These are phyloP conservation scores for Philhelius pedissequus DNA, from an alignment of 2,888 invertebrate species.

Conservation along the genomic window DNA sequence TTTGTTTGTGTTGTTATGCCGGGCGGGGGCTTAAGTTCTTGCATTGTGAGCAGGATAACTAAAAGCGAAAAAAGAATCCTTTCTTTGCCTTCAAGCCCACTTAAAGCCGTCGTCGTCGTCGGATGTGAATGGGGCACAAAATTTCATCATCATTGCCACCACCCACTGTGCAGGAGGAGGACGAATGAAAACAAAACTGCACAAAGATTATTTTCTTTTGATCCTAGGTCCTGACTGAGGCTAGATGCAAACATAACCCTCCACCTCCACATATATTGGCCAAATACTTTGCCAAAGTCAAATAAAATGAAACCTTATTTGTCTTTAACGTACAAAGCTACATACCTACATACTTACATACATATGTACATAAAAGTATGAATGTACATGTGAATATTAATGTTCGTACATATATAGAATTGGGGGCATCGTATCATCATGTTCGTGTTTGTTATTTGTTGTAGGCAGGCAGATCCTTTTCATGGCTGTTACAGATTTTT, in stretches of 20 bases:
- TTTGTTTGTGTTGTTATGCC: slow-evolving; percentile 11
- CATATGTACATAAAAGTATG: neutral
- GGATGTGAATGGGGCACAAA: slow-evolving; percentile 24
- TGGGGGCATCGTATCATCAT: neutral
- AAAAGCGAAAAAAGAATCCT: slow-evolving; percentile 34
- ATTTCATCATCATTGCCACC: slow-evolving; percentile 64
- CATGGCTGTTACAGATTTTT: slow-evolving; percentile 65
- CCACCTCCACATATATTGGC: slow-evolving; percentile 46
- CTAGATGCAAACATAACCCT: slow-evolving; percentile 57
- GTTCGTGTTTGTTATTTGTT: slow-evolving; percentile 33
- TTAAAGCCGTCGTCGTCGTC: neutral
- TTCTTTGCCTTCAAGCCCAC: slow-evolving; percentile 21
- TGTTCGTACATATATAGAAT: too few relatives aligned
- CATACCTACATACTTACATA: neutral
- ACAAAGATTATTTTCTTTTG: slow-evolving; percentile 67
- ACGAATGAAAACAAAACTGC: slow-evolving; percentile 44
- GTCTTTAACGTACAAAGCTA: slow-evolving; percentile 21
- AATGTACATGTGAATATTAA: neutral
- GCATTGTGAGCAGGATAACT: slow-evolving; percentile 15
- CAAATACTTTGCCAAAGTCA: slow-evolving; percentile 65
- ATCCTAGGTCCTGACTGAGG: slow-evolving; percentile 1
- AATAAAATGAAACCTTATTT: slow-evolving; percentile 68
- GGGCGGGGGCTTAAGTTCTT: slow-evolving; percentile 57
- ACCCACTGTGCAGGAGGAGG: slow-evolving; percentile 49
- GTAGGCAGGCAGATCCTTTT: slow-evolving; percentile 61